These are phyloP conservation scores for Rhagologus leucostigma DNA, from an alignment of 2,113 vertebrate species.

Conservation along the genomic window DNA sequence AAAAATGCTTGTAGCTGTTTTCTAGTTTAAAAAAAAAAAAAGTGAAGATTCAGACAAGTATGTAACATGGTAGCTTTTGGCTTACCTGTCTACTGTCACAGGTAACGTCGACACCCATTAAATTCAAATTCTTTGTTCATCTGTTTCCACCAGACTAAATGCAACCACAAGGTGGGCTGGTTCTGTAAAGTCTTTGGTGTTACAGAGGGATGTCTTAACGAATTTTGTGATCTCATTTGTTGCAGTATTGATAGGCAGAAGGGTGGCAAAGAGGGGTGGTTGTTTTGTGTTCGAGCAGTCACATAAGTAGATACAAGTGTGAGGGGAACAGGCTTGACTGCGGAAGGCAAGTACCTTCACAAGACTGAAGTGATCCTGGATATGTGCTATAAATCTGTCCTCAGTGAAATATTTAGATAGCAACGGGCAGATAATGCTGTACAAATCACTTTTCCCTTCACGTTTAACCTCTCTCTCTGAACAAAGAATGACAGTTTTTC, in stretches of 20 bases:
- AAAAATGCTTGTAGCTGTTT: constrained; percentile 76
- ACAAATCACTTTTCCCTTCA: not conserved
- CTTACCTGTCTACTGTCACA: accelerated
- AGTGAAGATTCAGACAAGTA: constrained; percentile 67
- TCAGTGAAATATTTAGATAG: not conserved
- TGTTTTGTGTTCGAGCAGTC: not conserved
- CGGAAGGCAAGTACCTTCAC: not conserved
- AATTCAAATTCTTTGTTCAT: not conserved
- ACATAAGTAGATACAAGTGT: not conserved
- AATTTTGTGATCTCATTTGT: not conserved
- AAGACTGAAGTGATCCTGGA: not conserved
- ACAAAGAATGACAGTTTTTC: not conserved
- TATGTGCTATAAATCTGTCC: not conserved
- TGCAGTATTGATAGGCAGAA: not conserved
- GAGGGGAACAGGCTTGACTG: not conserved
- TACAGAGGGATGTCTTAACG: not conserved
- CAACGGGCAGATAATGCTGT: not conserved
- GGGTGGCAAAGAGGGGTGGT: not conserved
- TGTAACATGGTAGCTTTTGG: not conserved
- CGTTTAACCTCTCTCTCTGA: not conserved
- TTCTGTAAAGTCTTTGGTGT: not conserved
- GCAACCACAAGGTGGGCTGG: not conserved
- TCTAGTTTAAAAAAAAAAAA: constrained; percentile 55
- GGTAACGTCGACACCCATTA: accelerated
- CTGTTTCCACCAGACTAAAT: not conserved